A percentile compares a stretch with the other conserved stretches of the same genome.
These are phyloP conservation scores for Lasioglossum baleicum DNA, from an alignment of 1,140 invertebrate genomes.

Conservation along the genomic window DNA sequence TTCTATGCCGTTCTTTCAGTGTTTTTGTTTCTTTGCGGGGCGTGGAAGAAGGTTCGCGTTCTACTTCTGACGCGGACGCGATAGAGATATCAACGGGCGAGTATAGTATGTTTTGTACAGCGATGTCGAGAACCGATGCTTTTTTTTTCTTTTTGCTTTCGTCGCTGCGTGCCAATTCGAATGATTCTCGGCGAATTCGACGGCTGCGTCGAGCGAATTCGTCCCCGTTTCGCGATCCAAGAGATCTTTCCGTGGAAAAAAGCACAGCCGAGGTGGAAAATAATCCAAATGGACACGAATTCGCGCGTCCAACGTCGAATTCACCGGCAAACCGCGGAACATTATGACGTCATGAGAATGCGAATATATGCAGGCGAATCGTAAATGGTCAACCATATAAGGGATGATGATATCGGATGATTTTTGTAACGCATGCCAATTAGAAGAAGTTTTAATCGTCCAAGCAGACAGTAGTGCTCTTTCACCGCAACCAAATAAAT, in stretches of 20 bases:
- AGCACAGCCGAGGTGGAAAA: not conserved
- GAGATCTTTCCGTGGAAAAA: not conserved
- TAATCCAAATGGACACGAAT: not conserved
- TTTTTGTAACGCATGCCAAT: conserved; percentile 79
- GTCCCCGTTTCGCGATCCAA: conserved; percentile 36
- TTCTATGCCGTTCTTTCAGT: no score
- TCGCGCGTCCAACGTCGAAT: conserved; percentile 6
- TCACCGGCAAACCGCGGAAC: conserved; percentile 25
- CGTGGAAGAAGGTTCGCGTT: no score
- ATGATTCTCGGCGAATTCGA: conserved; percentile 44
- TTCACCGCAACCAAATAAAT: conserved; percentile 78
- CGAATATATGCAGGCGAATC: conserved; percentile 71
- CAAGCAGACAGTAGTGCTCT: conserved; percentile 79
- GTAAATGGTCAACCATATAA: conserved; percentile 71
- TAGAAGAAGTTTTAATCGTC: conserved; percentile 78
- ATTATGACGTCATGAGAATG: conserved; percentile 70
- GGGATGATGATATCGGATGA: conserved; percentile 78
- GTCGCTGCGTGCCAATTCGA: conserved; percentile 71
- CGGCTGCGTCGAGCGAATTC: conserved; percentile 42
- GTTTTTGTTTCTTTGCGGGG: no score
- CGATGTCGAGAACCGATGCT: conserved; percentile 77
- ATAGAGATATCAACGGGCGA: conserved; percentile 50
- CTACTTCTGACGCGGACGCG: not conserved
- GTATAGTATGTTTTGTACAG: conserved; percentile 72
- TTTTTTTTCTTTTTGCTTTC: conserved; percentile 33